These are phyloP conservation scores for Dolichomitus sp. DNA, from an alignment of 2,888 invertebrate genomes.

Conservation along the genomic window DNA sequence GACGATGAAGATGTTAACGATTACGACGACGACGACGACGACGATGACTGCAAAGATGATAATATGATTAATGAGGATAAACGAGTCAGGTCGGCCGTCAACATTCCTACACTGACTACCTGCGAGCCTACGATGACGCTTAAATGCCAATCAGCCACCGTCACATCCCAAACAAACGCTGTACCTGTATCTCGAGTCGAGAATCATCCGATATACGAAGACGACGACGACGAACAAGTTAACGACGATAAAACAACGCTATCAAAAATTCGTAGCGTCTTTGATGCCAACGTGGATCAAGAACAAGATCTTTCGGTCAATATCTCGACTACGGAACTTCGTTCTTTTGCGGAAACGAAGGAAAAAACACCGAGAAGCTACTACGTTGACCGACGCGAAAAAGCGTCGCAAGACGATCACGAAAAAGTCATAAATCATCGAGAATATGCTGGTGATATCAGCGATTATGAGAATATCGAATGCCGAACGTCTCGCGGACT, in stretches of 20 bases:
- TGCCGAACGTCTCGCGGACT: background rate
- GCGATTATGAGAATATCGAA: conserved; percentile 46
- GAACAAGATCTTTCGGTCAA: background rate
- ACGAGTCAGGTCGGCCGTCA: conserved; percentile 78
- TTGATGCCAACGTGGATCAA: conserved; percentile 31
- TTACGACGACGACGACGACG: conserved; percentile 71
- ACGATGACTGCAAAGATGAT: conserved; percentile 70
- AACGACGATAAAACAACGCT: conserved; percentile 42
- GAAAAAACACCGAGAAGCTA: background rate
- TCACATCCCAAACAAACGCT: conserved; percentile 85
- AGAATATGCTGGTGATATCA: conserved; percentile 44
- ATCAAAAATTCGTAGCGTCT: background rate
- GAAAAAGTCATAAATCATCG: conserved; percentile 40
- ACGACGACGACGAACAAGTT: conserved; percentile 68
- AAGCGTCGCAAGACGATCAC: conserved; percentile 13
- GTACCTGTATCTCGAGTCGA: conserved; percentile 83
- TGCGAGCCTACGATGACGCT: conserved; percentile 86
- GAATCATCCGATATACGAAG: conserved; percentile 74
- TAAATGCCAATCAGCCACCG: conserved; percentile 84
- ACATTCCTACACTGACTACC: conserved; percentile 86
- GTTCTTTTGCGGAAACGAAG: background rate
- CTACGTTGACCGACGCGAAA: conserved; percentile 3
- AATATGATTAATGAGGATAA: conserved; percentile 57
- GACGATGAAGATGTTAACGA: conserved; percentile 72
- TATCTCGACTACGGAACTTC: background rate